phyloP scores from a whole-genome alignment of 2,888 invertebrate genomes.

The Amphimallon solstitiale region DNA sequence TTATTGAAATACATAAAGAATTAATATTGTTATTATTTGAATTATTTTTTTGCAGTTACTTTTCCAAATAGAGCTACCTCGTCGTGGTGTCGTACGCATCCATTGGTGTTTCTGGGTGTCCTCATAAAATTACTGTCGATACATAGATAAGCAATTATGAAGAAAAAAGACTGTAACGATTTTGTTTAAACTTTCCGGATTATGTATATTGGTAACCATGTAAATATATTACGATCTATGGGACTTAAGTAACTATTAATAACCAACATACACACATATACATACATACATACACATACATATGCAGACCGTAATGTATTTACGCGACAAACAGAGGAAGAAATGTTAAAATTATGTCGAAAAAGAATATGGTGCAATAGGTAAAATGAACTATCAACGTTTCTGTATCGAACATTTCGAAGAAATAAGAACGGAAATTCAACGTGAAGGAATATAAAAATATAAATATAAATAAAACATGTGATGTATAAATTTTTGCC shows the following conservation, averaged over 20 bases:
- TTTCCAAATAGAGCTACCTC: constrained; percentile 30
- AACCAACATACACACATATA: no score
- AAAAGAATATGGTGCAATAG: neutral
- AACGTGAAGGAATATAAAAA: neutral
- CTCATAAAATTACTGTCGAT: constrained; percentile 15
- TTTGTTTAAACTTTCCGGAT: neutral
- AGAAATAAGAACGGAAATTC: neutral
- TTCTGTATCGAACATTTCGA: neutral
- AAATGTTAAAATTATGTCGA: no score
- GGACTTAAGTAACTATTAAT: no score
- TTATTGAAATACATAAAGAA: neutral
- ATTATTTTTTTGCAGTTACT: constrained; percentile 32
- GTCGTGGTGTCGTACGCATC: neutral
- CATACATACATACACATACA: no score
- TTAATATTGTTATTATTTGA: neutral
- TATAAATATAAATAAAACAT: constrained; percentile 4
- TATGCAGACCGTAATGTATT: neutral
- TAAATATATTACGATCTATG: constrained; percentile 1
- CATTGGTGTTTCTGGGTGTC: neutral
- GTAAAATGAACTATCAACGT: neutral
- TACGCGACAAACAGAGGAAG: neutral
- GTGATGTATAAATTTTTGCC: constrained; percentile 28
- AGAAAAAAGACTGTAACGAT: constrained; percentile 17
- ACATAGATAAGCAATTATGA: constrained; percentile 31
- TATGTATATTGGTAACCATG: neutral